These are phyloP conservation scores for Himalopsyche tibetana DNA, from an alignment of 2,888 invertebrate species.

Conservation along the genomic window DNA sequence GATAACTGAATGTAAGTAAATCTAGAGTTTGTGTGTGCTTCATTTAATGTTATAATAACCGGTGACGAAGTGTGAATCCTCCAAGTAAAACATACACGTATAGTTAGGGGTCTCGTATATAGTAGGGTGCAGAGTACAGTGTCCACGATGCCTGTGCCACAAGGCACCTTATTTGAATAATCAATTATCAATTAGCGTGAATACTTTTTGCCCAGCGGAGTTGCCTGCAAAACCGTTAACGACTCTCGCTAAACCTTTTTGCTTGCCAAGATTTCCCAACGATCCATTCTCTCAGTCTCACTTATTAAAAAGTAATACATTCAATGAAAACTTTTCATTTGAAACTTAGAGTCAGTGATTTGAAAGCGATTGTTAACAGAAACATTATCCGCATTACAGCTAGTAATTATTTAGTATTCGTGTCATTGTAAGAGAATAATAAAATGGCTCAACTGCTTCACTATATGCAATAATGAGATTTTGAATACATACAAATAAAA, in stretches of 20 bases:
- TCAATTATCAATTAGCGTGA: constrained; percentile 54
- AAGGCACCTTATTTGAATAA: constrained; percentile 52
- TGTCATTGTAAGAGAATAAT: too few species aligned
- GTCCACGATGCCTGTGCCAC: constrained; percentile 10
- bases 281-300: constrained; percentile 14
- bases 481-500: too few species aligned
- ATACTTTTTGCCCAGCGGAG: constrained; percentile 46
- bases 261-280: constrained; percentile 18
- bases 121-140: neutral
- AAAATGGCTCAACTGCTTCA: too few species aligned
- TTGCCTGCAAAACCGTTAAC: constrained; percentile 48
- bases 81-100: neutral
- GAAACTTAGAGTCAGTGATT: neutral
- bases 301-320: constrained; percentile 23
- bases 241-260: constrained; percentile 44
- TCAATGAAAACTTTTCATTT: constrained; percentile 15
- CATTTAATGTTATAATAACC: too few species aligned
- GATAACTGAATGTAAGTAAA: too few species aligned
- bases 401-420: too few species aligned
- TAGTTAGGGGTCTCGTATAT: neutral
- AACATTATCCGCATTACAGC: too few species aligned
- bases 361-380: constrained; percentile 2
- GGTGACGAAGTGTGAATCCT: neutral
- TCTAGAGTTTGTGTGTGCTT: too few species aligned
- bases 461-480: too few species aligned